phyloP scores from a whole-genome alignment of 2,888 invertebrate species.

The Pristionchus japonicus region DNA sequence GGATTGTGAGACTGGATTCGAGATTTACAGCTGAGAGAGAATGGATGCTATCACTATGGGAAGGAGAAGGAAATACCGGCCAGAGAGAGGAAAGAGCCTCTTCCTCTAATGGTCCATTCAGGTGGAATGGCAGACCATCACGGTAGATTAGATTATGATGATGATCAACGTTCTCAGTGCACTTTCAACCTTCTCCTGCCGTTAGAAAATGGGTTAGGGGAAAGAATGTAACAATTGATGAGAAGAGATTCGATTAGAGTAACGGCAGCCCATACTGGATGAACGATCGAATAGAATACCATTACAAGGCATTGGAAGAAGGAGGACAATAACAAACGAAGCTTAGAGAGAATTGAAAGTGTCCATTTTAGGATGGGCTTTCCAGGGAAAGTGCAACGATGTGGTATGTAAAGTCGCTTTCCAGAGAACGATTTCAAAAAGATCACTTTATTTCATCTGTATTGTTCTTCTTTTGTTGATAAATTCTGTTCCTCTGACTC shows the following conservation, averaged over 20 bases:
- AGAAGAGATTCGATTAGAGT: neutral
- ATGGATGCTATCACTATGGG: neutral
- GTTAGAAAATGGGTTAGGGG: neutral
- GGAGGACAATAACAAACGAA: neutral
- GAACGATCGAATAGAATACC: neutral
- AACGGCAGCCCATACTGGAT: neutral
- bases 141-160: neutral
- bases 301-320: neutral
- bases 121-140: neutral
- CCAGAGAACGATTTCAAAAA: too few relatives aligned
- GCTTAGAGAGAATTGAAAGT: too few relatives aligned
- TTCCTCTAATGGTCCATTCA: neutral
- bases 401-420: too few relatives aligned
- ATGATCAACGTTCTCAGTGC: too few relatives aligned
- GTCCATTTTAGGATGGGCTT: too few relatives aligned
- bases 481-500: neutral
- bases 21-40: conserved; percentile 33
- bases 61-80: neutral
- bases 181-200: neutral
- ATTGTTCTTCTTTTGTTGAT: conserved; percentile 13
- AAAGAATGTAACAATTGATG: neutral
- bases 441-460: conserved; percentile 3
- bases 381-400: too few relatives aligned
- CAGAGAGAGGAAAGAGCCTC: neutral
- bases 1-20: conserved; percentile 2